Evolutionary conservation across 2,797 vertebrate species (phyloP).

Genomic region (Malacoraja senta): DNA sequence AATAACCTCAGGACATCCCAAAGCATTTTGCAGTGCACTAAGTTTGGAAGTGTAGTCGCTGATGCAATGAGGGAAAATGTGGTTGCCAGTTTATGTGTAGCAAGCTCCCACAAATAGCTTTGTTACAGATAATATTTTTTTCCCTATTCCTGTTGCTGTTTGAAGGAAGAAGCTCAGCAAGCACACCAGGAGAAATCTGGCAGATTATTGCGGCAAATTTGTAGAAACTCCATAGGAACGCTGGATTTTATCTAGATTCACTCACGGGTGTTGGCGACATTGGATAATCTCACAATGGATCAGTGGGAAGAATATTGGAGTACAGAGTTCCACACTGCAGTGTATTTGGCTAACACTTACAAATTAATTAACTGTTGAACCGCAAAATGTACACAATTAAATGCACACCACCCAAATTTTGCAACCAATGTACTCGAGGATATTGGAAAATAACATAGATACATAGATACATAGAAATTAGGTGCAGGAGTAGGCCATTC

Average conservation of each 20-base stretch:
- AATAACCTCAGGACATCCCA: neutral
- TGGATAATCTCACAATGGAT: neutral
- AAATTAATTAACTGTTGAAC: slow-evolving; percentile 21
- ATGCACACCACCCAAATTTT: neutral
- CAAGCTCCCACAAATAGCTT: neutral
- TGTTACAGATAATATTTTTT: neutral
- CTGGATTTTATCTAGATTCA: neutral
- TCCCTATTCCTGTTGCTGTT: neutral
- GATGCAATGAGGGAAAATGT: neutral
- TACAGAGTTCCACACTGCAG: neutral
- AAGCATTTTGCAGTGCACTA: neutral
- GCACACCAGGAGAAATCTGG: neutral
- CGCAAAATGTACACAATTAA: neutral
- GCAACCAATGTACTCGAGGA: neutral
- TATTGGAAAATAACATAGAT: neutral
- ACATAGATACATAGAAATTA: too few species aligned
- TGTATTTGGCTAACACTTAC: neutral
- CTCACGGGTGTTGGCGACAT: neutral
- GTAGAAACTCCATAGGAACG: neutral
- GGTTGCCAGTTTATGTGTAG: neutral
- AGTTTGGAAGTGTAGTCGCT: neutral
- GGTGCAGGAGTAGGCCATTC: too few species aligned
- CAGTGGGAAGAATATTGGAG: neutral
- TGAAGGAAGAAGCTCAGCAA: neutral
- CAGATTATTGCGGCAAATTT: neutral